A percentile compares a stretch with the other conserved stretches of the same genome.
These are phyloP conservation scores for Euura saliciscinereae DNA, from an alignment of 1,140 invertebrate species.

Conservation along the genomic window DNA sequence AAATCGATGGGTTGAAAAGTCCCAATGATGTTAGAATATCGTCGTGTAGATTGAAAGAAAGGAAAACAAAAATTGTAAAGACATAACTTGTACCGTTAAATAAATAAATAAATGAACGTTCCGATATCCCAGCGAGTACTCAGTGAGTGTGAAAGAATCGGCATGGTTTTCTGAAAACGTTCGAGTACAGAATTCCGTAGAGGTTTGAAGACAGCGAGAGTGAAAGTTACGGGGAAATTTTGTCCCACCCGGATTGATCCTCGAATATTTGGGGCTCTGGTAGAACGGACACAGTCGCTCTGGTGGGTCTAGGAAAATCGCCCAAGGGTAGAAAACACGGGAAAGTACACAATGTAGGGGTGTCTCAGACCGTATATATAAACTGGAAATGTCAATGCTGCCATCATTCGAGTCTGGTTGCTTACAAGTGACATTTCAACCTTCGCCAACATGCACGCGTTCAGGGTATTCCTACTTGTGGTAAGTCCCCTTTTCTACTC, in stretches of 20 bases:
- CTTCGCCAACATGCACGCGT: constrained; percentile 1
- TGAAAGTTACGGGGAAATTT: neutral
- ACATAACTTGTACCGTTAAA: too few relatives aligned
- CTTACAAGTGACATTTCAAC: constrained; percentile 6
- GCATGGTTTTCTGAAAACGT: too few relatives aligned
- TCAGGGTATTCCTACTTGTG: neutral
- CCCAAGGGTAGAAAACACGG: constrained; percentile 5
- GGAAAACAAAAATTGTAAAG: too few relatives aligned
- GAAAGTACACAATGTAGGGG: neutral
- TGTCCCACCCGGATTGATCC: too few relatives aligned
- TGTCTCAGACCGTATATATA: constrained; percentile 1
- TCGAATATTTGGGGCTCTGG: too few relatives aligned
- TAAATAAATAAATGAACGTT: too few relatives aligned
- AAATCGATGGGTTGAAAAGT: neutral
- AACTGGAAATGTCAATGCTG: neutral
- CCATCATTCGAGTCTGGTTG: constrained; percentile 1
- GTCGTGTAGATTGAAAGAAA: too few relatives aligned
- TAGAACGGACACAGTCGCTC: neutral
- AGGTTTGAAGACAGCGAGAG: neutral
- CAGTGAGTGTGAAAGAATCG: too few relatives aligned
- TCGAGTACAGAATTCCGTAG: too few relatives aligned
- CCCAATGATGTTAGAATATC: too few relatives aligned
- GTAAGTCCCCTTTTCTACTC: constrained; percentile 16
- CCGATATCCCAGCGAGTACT: too few relatives aligned
- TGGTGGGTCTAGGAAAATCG: neutral